phyloP scores from a whole-genome alignment of 2,888 invertebrate species.

The Archaeoteleia sp. region DNA sequence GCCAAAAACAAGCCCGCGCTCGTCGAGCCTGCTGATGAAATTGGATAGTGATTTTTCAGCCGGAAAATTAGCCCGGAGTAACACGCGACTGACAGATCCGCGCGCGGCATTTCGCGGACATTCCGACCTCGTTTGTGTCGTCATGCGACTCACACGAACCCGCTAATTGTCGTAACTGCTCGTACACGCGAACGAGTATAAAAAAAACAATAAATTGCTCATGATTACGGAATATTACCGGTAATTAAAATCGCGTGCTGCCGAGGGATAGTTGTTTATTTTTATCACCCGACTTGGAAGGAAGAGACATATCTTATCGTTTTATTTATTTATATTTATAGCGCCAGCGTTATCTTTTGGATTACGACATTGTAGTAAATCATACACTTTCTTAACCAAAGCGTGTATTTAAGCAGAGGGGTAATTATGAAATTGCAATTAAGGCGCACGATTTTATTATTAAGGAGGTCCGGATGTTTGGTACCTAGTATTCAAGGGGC shows the following conservation, averaged over 20 bases:
- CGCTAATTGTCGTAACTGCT: slow-evolving; percentile 36
- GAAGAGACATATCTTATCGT: too few relatives aligned
- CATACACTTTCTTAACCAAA: too few relatives aligned
- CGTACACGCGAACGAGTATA: not conserved
- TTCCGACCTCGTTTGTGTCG: slow-evolving; percentile 26
- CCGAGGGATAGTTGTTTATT: too few relatives aligned
- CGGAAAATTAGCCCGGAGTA: slow-evolving; percentile 63
- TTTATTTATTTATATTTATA: too few relatives aligned
- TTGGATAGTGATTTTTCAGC: slow-evolving; percentile 61
- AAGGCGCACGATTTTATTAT: too few relatives aligned
- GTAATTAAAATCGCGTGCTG: slow-evolving; percentile 37
- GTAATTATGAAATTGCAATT: too few relatives aligned
- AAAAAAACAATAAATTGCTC: slow-evolving; percentile 33
- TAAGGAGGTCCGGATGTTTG: too few relatives aligned
- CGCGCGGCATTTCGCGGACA: slow-evolving; percentile 40
- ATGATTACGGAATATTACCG: slow-evolving; percentile 9
- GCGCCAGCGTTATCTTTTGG: too few relatives aligned
- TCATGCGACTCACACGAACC: slow-evolving; percentile 14
- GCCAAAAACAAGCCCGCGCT: slow-evolving; percentile 48
- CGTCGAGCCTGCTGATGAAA: slow-evolving; percentile 36
- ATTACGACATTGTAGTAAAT: too few relatives aligned
- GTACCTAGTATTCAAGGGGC: too few relatives aligned
- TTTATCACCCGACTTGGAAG: too few relatives aligned
- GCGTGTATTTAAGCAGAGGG: too few relatives aligned
- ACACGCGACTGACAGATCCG: slow-evolving; percentile 56